Evolutionary conservation across 2,888 invertebrate genomes (phyloP).

Genomic region (Phrixothrix hirtus): DNA sequence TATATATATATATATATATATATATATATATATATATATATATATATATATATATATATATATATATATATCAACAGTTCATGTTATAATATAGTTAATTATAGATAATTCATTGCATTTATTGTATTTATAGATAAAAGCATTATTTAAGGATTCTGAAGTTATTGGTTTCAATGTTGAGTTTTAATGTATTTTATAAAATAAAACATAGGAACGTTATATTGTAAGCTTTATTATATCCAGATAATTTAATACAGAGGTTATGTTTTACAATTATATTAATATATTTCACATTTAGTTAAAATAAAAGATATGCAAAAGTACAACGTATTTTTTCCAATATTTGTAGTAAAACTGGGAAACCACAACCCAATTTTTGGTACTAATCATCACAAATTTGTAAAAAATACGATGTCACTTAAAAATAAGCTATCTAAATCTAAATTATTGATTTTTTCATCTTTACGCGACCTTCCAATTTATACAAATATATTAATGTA

Average conservation of each 20-base stretch:
- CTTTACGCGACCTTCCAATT: conserved; percentile 38
- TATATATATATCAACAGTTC: too few species aligned
- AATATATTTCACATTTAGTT: conserved; percentile 53
- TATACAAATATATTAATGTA: conserved; percentile 47
- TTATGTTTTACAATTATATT: conserved; percentile 43
- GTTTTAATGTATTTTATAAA: too few species aligned
- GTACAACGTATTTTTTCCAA: conserved; percentile 8
- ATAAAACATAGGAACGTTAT: too few species aligned
- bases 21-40: too few species aligned
- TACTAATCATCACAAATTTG: neutral
- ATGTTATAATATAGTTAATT: too few species aligned
- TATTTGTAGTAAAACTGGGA: too few species aligned
- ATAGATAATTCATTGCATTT: too few species aligned
- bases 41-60: too few species aligned
- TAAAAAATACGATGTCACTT: conserved; percentile 1
- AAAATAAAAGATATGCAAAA: conserved; percentile 41
- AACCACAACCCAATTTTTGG: conserved; percentile 20
- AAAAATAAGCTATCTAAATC: conserved; percentile 16
- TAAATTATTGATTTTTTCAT: conserved; percentile 18
- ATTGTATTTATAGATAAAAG: too few species aligned
- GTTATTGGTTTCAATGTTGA: too few species aligned
- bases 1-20: too few species aligned
- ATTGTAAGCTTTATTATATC: conserved; percentile 52
- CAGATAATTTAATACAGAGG: conserved; percentile 51
- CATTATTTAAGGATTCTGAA: too few species aligned